Evolutionary conservation across 2,113 vertebrate species (phyloP).

Genomic region (Albula glossodonta): DNA sequence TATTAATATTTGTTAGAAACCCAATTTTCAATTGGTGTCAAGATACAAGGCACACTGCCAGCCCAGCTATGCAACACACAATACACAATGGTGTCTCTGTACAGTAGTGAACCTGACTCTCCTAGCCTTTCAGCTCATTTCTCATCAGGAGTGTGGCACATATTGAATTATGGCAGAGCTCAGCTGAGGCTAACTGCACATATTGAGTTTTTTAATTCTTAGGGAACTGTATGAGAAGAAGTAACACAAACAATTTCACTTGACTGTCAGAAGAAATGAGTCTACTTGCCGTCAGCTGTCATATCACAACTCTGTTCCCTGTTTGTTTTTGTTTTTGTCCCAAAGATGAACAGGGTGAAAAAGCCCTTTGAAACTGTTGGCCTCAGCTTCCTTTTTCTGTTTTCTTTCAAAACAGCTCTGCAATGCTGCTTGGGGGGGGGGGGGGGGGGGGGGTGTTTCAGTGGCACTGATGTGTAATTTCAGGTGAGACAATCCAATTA

Average conservation of each 20-base stretch:
- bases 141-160: neutral
- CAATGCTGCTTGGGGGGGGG: too few species aligned
- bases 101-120: slow-evolving; percentile 6
- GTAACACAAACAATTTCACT: neutral
- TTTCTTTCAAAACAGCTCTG: neutral
- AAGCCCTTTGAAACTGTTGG: neutral
- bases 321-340: neutral
- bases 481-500: neutral
- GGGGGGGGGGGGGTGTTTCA: too few species aligned
- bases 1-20: slow-evolving; percentile 9
- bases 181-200: neutral
- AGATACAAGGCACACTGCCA: neutral
- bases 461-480: neutral
- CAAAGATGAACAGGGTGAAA: neutral
- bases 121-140: neutral
- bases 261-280: neutral
- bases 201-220: neutral
- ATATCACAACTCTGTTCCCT: neutral
- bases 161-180: slow-evolving; percentile 1
- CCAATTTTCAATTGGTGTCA: neutral
- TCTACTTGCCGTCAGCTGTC: neutral
- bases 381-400: slow-evolving; percentile 5
- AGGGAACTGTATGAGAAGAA: neutral
- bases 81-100: neutral
- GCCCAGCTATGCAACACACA: neutral